phyloP scores from a whole-genome alignment of 2,888 invertebrate species.

The Thumatha senex region DNA sequence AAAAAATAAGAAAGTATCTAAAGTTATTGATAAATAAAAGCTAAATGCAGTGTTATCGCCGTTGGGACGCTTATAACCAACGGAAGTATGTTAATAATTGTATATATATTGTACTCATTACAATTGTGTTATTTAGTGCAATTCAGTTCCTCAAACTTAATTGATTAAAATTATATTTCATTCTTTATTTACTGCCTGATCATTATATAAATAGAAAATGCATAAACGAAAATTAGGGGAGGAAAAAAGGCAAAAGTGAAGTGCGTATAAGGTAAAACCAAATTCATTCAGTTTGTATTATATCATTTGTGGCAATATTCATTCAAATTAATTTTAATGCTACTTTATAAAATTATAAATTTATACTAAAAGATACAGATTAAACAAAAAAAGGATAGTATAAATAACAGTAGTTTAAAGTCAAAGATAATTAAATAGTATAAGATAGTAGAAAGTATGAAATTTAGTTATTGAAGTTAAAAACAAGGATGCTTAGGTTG shows the following conservation, averaged over 20 bases:
- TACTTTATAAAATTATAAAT: conserved; percentile 51
- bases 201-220: conserved; percentile 60
- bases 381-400: conserved; percentile 51
- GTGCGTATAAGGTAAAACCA: conserved; percentile 59
- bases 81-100: conserved; percentile 60
- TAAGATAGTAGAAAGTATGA: conserved; percentile 60
- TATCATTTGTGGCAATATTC: conserved; percentile 49
- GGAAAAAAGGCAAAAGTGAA: conserved; percentile 67
- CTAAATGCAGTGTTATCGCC: conserved; percentile 79
- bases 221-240: conserved; percentile 64
- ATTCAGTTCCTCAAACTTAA: conserved; percentile 60
- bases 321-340: conserved; percentile 67
- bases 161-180: conserved; percentile 60
- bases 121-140: conserved; percentile 73
- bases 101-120: conserved; percentile 63
- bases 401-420: conserved; percentile 51
- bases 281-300: conserved; percentile 57
- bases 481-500: conserved; percentile 61
- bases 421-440: conserved; percentile 55
- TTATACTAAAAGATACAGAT: conserved; percentile 58
- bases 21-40: conserved; percentile 45
- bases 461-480: conserved; percentile 67
- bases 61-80: conserved; percentile 65
- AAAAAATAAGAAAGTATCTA: conserved; percentile 13
- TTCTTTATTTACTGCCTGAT: conserved; percentile 69